Conservation (phyloP, 1,140 invertebrate species). For the Halictus rubicundus region DNA sequence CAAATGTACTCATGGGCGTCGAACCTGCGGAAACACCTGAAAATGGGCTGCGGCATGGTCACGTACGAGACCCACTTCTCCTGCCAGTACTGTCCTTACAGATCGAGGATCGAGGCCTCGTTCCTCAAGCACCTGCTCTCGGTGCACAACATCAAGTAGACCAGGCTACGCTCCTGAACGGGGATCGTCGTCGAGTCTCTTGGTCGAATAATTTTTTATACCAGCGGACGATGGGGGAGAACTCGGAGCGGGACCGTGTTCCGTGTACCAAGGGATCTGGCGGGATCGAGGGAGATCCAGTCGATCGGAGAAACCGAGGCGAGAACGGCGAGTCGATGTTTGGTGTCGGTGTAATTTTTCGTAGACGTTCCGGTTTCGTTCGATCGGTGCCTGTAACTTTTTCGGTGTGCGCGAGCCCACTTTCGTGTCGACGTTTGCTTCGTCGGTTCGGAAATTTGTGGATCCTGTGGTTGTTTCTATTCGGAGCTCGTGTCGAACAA, state of each 20-base stretch:
- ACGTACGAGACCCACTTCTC: constrained; percentile 81
- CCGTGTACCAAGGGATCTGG: not conserved
- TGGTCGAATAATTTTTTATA: not conserved
- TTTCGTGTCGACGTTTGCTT: not conserved
- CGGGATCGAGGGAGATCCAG: not conserved
- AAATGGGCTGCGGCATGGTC: constrained; percentile 77
- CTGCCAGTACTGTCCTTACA: constrained; percentile 82
- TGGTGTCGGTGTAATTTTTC: not conserved
- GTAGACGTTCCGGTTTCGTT: too few relatives aligned
- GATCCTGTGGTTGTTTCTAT: not conserved
- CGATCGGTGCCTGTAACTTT: constrained; percentile 2
- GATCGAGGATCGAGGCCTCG: constrained; percentile 79
- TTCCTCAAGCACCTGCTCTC: constrained; percentile 78
- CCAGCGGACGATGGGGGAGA: not conserved
- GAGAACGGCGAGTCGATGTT: not conserved
- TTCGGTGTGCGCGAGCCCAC: not conserved
- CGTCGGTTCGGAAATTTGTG: not conserved
- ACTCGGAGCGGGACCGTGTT: not conserved
- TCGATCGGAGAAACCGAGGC: not conserved
- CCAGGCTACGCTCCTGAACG: not conserved
- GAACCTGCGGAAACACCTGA: constrained; percentile 79
- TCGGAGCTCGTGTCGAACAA: too few relatives aligned
- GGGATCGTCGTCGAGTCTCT: not conserved
- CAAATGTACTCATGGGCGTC: constrained; percentile 81
- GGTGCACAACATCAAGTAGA: constrained; percentile 79